Evolutionary conservation across 2,888 invertebrate species (phyloP).

Genomic region (Drepana falcataria): DNA sequence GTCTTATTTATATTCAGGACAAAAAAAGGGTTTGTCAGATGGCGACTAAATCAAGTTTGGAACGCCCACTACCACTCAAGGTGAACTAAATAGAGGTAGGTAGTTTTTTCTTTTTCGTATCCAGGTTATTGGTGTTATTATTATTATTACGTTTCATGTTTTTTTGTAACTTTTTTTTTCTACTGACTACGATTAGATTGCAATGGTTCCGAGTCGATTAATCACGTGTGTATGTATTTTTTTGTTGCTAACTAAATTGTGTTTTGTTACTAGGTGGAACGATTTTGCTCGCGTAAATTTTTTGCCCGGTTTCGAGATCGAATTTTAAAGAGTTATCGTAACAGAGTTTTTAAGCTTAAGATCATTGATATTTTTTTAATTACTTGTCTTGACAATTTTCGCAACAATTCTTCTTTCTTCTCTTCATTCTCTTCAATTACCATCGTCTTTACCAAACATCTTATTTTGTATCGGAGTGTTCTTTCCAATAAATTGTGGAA

Average conservation of each 20-base stretch:
- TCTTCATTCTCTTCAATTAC: no score
- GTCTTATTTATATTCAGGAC: conserved; percentile 74
- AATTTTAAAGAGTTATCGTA: conserved; percentile 1
- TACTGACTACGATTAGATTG: conserved; percentile 35
- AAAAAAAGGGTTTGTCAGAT: conserved; percentile 76
- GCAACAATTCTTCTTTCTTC: no score
- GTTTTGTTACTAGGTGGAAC: conserved; percentile 36
- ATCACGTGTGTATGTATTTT: conserved; percentile 37
- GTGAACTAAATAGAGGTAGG: conserved; percentile 58
- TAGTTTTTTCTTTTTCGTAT: conserved; percentile 44
- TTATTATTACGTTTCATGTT: conserved; percentile 32
- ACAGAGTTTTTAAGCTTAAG: neutral
- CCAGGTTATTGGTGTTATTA: conserved; percentile 34
- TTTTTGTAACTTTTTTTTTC: conserved; percentile 27
- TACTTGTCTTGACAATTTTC: no score
- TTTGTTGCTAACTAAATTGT: conserved; percentile 30
- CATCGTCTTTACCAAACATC: no score
- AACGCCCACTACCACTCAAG: conserved; percentile 67
- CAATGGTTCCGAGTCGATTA: conserved; percentile 42
- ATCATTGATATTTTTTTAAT: no score
- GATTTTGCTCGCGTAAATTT: conserved; percentile 13
- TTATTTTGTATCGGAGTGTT: no score
- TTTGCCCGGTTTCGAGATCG: neutral
- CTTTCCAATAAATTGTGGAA: no score
- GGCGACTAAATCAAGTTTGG: conserved; percentile 72